Evolutionary conservation across 2,888 invertebrate species (phyloP), one percentile per base, ranked within the genome.

Genomic region (Napeogenes sylphis): DNA sequence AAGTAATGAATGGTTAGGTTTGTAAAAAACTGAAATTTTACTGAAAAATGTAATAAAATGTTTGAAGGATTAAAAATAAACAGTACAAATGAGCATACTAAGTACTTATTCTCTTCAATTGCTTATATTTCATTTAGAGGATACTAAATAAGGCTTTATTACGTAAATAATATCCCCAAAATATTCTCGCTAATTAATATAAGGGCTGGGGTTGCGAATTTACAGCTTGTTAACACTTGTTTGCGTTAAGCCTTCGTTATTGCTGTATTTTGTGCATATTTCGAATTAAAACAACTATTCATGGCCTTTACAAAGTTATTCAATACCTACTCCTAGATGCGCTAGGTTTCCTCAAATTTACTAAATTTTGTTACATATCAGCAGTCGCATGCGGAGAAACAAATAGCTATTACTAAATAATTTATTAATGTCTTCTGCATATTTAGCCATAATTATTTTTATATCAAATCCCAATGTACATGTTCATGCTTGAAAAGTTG

Each of bases 111-210:
- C 83, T 82, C 83, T 71, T 81, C 81, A 83, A 89, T 87, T 80
- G 85, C 81, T 84, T 83, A 84, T 90, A 90, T 86, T 90, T 90
- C 85, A 89, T 85, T 84, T 79, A 73, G 79, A 82, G 81, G 84
- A 80, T 76, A 75, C 79, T 87, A 89, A 89, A 89, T 88, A 84
- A 88, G 86, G 84, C 87, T 88, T 89, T 89, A 89, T 88, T 85
- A 84, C 82, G 84, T 85, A 84, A 88, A 88, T 88, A 87, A 87
- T 87, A 87, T 79, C 85, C 87, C 81, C 83, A 84, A 84, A 88
- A 88, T 90, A 85, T 87, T 85, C 80, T 70, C 78, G 78, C 88
- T 89, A 89, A 89, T 90, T 89, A 90, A 88, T 88, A 86, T 85
- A 85, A 86, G 85, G 87, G 85, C 74, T 79, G 79, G 80, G 78